phyloP scores from a whole-genome alignment of 2,888 invertebrate genomes.

The Deladenus siricidicola region DNA sequence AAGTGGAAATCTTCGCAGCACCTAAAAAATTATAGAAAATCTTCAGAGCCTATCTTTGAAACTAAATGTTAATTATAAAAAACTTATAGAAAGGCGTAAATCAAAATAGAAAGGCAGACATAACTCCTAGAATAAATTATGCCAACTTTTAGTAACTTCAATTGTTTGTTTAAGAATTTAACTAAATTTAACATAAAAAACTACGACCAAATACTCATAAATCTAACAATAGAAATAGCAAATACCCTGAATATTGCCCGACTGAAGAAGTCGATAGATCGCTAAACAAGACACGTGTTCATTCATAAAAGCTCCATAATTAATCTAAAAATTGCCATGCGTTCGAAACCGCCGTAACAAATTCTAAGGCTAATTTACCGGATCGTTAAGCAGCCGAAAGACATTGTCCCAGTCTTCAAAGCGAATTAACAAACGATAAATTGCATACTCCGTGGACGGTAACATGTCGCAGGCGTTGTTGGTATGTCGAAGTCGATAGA shows the following conservation, averaged over 20 bases:
- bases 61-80: too few species aligned
- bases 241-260: constrained; percentile 52
- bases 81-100: too few species aligned
- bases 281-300: constrained; percentile 69
- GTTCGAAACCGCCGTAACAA: background rate
- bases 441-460: constrained; percentile 75
- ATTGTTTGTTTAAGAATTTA: too few species aligned
- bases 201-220: too few species aligned
- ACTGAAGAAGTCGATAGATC: constrained; percentile 67
- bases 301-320: constrained; percentile 86
- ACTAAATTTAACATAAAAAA: too few species aligned
- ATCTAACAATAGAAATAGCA: too few species aligned
- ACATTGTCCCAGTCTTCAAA: constrained; percentile 63
- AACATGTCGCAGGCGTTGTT: constrained; percentile 62
- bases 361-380: constrained; percentile 56
- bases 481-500: constrained; percentile 62
- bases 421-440: constrained; percentile 60
- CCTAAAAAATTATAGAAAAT: constrained; percentile 42
- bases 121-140: too few species aligned
- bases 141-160: too few species aligned
- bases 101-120: too few species aligned
- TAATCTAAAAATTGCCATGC: constrained; percentile 58
- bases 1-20: constrained; percentile 70
- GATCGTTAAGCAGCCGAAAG: constrained; percentile 67
- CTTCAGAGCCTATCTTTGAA: too few species aligned